Evolutionary conservation across 2,797 vertebrate genomes (phyloP), one percentile per base, ranked within the genome.

Genomic region (Erpetoichthys calabaricus): DNA sequence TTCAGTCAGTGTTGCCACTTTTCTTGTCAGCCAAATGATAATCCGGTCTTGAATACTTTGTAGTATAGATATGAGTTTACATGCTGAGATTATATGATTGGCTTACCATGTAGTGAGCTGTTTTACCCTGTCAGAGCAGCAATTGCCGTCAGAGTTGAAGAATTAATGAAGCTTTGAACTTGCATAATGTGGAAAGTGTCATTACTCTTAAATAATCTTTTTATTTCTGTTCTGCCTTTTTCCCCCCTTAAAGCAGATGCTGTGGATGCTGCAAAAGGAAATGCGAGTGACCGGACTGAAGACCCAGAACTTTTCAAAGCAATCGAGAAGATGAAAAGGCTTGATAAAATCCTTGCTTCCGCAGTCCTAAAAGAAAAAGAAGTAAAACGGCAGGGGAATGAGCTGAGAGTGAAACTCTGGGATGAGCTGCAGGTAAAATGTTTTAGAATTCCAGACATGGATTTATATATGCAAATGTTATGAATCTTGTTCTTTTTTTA

Each of bases 351-450:
- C 61, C 66, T 96, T 65, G 68, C 75, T 70, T 70, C 72, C 64
- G 80, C 64, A 65, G 68, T 64, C 55, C 55, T 59, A 42, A 84
- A 73, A 67, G 87, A 88, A 78, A 88, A 70, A 71, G 71, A 83
- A 71, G 64, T 86, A 64, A 89, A 83, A 73, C 80, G 70, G 57
- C 80, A 81, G 77, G 80, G 89, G 55, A 77, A 70, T 71, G 82
- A 89, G 64, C 70, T 89, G 65, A 83, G 82, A 72, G 68, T 70
- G 60, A 81, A 80, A 67, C 74, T 96, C 43, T 92, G 87, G 86
- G 71, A 85, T 62, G 85, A 90, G 57, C 72, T 94, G 58, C 68
- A 82, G 87, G 92, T 93, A 78, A 65, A 72, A 68, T 67, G 3
- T 7, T 25, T 25, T 25, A 25, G 25, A 25, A 25, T 25, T 25